These are phyloP conservation scores for Oceanodroma tethys DNA, from an alignment of 2,113 vertebrate species.

Conservation along the genomic window DNA sequence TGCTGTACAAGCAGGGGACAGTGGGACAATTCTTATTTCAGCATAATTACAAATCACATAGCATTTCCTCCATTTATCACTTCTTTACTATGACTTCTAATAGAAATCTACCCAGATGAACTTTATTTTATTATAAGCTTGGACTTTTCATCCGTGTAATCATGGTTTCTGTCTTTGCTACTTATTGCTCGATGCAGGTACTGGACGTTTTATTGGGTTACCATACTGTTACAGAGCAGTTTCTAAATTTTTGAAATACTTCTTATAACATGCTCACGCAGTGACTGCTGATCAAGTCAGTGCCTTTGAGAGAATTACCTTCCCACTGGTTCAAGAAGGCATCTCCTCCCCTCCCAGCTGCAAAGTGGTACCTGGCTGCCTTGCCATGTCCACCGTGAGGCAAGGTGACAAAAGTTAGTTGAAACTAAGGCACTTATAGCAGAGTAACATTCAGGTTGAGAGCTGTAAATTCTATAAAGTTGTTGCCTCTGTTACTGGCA, in stretches of 20 bases:
- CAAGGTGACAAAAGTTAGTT: not conserved
- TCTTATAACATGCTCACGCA: fast-evolving
- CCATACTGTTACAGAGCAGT: not conserved
- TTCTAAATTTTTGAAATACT: not conserved
- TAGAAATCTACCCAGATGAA: not conserved
- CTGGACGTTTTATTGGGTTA: not conserved
- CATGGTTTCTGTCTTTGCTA: not conserved
- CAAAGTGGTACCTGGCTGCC: not conserved
- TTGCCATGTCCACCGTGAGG: not conserved
- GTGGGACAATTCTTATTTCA: not conserved
- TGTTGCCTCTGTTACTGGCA: not conserved
- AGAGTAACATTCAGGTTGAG: not conserved
- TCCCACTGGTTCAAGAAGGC: not conserved
- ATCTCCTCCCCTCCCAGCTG: not conserved
- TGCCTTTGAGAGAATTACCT: not conserved
- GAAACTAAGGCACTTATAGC: not conserved
- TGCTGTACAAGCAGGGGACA: not conserved
- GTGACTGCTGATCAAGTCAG: not conserved
- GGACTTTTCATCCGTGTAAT: not conserved
- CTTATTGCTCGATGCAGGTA: not conserved
- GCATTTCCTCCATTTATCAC: not conserved
- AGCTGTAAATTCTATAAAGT: not conserved
- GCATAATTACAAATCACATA: not conserved
- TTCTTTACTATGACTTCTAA: not conserved
- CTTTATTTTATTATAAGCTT: not conserved